These are phyloP conservation scores for Drosophila erecta DNA, from an alignment of 1,140 invertebrate genomes.

Conservation along the genomic window DNA sequence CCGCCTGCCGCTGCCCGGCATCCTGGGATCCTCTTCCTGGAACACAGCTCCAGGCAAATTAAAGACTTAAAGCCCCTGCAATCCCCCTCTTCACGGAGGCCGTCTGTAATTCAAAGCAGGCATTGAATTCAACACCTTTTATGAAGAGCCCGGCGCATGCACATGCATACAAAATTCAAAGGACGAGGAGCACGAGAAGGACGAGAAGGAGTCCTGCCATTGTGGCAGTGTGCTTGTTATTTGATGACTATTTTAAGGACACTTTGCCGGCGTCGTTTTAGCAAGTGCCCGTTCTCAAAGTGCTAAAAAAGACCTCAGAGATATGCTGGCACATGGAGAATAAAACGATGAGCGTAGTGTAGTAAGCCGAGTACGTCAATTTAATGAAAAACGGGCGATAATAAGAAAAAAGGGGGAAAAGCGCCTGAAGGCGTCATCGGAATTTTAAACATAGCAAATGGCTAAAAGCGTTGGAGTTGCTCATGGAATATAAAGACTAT, in stretches of 20 bases:
- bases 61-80: conserved; percentile 73
- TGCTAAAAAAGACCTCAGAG: conserved; percentile 34
- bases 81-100: conserved; percentile 2
- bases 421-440: not conserved
- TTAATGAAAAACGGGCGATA: conserved; percentile 33
- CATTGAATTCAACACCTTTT: conserved; percentile 73
- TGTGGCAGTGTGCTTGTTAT: conserved; percentile 61
- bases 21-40: not conserved
- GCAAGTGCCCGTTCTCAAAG: conserved; percentile 34
- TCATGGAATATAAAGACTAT: no score
- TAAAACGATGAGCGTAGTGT: conserved; percentile 30
- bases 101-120: conserved; percentile 61
- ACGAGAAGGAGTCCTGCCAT: conserved; percentile 15
- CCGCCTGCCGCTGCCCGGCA: conserved; percentile 26
- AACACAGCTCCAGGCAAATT: conserved; percentile 44
- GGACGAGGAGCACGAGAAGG: conserved; percentile 6
- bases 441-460: no score
- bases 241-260: conserved; percentile 76
- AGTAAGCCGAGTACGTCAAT: conserved; percentile 50
- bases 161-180: conserved; percentile 58
- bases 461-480: no score
- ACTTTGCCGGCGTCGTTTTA: conserved; percentile 56
- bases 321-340: conserved; percentile 25
- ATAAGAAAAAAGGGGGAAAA: conserved; percentile 4
- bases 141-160: conserved; percentile 43